These are phyloP conservation scores for Spicauda simplicius DNA, from an alignment of 2,888 invertebrate genomes.

Conservation along the genomic window DNA sequence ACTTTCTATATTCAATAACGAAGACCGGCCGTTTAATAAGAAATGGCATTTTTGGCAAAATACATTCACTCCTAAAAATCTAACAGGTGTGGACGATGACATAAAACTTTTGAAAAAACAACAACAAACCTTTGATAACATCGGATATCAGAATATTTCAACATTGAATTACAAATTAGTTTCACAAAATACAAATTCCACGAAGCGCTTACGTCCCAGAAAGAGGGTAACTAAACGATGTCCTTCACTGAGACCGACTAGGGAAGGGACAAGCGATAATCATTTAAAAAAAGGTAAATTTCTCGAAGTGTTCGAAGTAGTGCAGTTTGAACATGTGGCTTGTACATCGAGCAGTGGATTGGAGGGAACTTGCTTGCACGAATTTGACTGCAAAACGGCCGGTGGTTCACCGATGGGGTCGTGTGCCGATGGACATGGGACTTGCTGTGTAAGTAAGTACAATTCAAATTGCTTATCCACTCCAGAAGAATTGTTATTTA, in stretches of 20 bases:
- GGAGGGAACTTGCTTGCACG: slow-evolving; percentile 89
- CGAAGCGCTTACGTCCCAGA: slow-evolving; percentile 42
- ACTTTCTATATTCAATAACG: background rate
- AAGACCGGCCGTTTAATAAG: background rate
- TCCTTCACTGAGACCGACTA: slow-evolving; percentile 32
- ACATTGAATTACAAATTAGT: background rate
- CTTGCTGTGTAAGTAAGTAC: slow-evolving; percentile 90
- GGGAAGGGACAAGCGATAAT: slow-evolving; percentile 43
- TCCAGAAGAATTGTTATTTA: too few species aligned
- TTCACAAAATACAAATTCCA: background rate
- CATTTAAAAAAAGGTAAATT: slow-evolving; percentile 64
- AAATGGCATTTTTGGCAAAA: slow-evolving; percentile 9
- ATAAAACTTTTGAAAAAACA: background rate
- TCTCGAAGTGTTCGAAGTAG: slow-evolving; percentile 88
- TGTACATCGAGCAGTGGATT: slow-evolving; percentile 85
- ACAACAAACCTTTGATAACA: background rate
- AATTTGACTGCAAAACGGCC: slow-evolving; percentile 86
- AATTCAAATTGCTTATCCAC: background rate
- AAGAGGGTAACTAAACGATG: slow-evolving; percentile 48
- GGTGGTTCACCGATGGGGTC: slow-evolving; percentile 87
- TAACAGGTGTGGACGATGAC: background rate
- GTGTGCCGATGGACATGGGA: slow-evolving; percentile 90
- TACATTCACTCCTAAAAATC: background rate
- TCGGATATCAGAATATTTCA: background rate
- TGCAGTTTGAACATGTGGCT: slow-evolving; percentile 87